phyloP scores from a whole-genome alignment of 2,113 vertebrate genomes.

The Mustelus asterias region DNA sequence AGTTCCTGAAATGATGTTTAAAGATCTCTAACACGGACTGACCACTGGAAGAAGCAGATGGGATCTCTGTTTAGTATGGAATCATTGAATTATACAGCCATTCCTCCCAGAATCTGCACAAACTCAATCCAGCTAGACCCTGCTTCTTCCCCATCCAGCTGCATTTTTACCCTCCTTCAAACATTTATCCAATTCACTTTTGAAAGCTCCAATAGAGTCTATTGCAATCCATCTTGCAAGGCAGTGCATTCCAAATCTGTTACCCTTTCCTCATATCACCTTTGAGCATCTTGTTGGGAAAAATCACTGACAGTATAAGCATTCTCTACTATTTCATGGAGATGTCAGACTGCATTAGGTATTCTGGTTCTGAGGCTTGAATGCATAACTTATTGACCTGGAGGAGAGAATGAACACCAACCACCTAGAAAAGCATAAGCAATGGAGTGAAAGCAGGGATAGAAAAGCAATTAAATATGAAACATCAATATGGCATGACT shows the following conservation, averaged over 20 bases:
- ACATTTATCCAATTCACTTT: too few species aligned
- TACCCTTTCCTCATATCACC: too few species aligned
- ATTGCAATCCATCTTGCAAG: too few species aligned
- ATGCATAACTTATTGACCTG: not conserved
- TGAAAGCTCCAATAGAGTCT: too few species aligned
- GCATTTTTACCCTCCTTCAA: too few species aligned
- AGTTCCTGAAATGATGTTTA: not conserved
- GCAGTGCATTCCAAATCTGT: too few species aligned
- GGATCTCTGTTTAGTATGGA: not conserved
- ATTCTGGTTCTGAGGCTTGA: not conserved
- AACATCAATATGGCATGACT: not conserved
- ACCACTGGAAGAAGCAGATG: not conserved
- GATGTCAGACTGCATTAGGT: not conserved
- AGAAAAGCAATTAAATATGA: not conserved
- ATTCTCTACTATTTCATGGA: not conserved
- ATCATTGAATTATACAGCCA: too few species aligned
- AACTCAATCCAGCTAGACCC: too few species aligned
- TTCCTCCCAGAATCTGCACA: too few species aligned
- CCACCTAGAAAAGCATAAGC: not conserved
- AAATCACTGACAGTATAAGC: not conserved
- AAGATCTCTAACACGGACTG: not conserved
- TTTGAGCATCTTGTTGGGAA: not conserved
- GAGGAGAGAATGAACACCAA: not conserved
- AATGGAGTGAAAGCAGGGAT: not conserved
- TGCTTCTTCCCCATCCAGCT: too few species aligned